Evolutionary conservation across 2,113 vertebrate species (phyloP).

Genomic region (Crotophaga sulcirostris): DNA sequence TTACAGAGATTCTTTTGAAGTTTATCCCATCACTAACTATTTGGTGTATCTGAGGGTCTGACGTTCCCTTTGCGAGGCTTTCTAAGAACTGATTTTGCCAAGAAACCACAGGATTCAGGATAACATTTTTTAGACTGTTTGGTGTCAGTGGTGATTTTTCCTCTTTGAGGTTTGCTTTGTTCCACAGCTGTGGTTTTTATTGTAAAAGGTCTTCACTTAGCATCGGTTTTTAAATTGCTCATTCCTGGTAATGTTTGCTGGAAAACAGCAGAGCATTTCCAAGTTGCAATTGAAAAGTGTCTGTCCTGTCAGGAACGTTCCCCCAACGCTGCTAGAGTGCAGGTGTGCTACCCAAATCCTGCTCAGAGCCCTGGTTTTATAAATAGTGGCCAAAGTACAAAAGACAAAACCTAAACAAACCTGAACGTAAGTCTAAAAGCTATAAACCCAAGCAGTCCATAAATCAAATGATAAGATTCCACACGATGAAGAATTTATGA

Average conservation of each 20-base stretch:
- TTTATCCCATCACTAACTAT: not conserved
- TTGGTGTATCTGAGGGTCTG: not conserved
- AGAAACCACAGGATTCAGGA: not conserved
- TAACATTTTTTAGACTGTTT: not conserved
- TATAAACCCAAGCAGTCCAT: conserved; percentile 24
- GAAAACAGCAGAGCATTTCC: not conserved
- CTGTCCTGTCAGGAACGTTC: not conserved
- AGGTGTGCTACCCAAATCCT: not conserved
- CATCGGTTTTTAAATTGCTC: not conserved
- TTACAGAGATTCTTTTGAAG: not conserved
- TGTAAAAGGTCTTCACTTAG: not conserved
- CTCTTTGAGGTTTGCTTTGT: conserved; percentile 3
- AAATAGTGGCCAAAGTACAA: not conserved
- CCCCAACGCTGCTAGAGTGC: not conserved
- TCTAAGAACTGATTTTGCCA: not conserved
- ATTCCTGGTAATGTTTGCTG: not conserved
- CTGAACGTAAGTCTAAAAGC: conserved; percentile 6
- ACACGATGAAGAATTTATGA: conserved; percentile 17
- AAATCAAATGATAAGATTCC: conserved; percentile 56
- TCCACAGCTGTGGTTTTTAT: conserved; percentile 26
- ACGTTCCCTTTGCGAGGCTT: not conserved
- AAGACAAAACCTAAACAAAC: conserved; percentile 28
- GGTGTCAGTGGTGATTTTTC: not conserved
- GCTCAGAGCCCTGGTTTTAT: not conserved
- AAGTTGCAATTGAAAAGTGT: not conserved